Percentiles rank a stretch among this genome's conserved stretches.
These are phyloP conservation scores for Lagria hirta DNA, from an alignment of 2,888 invertebrate species.

Conservation along the genomic window DNA sequence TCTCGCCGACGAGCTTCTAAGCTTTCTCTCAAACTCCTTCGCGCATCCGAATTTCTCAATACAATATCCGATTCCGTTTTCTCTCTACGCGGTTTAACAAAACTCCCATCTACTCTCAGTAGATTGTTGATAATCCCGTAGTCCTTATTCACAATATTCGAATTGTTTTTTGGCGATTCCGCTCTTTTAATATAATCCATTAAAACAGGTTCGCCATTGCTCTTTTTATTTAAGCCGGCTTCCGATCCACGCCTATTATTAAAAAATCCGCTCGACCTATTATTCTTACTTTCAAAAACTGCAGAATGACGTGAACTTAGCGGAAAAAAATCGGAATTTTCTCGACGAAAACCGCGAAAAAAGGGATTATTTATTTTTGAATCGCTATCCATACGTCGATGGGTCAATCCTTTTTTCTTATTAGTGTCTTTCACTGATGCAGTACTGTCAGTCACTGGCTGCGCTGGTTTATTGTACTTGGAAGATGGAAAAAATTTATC, in stretches of 20 bases:
- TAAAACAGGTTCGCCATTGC: slow-evolving; percentile 67
- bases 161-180: slow-evolving; percentile 54
- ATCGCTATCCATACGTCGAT: slow-evolving; percentile 75
- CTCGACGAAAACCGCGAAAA: slow-evolving; percentile 77
- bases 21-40: slow-evolving; percentile 56
- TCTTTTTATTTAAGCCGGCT: slow-evolving; percentile 57
- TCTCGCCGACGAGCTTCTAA: slow-evolving; percentile 56
- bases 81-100: slow-evolving; percentile 74
- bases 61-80: slow-evolving; percentile 88
- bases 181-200: slow-evolving; percentile 69
- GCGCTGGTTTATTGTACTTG: slow-evolving; percentile 22
- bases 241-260: slow-evolving; percentile 65
- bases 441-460: slow-evolving; percentile 17
- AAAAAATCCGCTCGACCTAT: slow-evolving; percentile 70
- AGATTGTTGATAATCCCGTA: slow-evolving; percentile 36
- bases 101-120: slow-evolving; percentile 43
- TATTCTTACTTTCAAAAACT: slow-evolving; percentile 58
- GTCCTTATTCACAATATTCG: slow-evolving; percentile 51
- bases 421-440: slow-evolving; percentile 53
- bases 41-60: slow-evolving; percentile 63
- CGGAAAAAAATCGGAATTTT: slow-evolving; percentile 83
- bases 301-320: slow-evolving; percentile 77
- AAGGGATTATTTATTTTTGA: slow-evolving; percentile 69
- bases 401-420: slow-evolving; percentile 53
- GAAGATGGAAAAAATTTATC: slow-evolving; percentile 74